Evolutionary conservation across 2,888 invertebrate species (phyloP), one percentile per base, ranked within the genome.

Genomic region (Dicroscelio sp.): DNA sequence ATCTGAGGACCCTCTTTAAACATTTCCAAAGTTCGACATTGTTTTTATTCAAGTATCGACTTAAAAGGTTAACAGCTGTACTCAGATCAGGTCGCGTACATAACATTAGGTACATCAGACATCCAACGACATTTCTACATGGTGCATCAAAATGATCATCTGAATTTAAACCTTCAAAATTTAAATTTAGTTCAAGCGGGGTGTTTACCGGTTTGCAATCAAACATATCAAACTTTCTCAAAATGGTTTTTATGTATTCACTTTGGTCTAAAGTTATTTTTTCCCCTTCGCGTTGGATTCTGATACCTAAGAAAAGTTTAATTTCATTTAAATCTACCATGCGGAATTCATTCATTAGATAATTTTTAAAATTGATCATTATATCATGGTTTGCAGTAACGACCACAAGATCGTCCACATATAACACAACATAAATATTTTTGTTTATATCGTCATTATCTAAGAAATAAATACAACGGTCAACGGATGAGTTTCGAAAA

Each of bases 341-440:
- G 10, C 17, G 25, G 38, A 83, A 83, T n/a, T 83, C 23, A 17
- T 69, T 31, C 60, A 71, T 71, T 38, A 58, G 71, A 71, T 83
- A 83, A 20, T 25, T 17, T 20, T 83, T 83, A 14, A 83, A 71
- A 35, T 83, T 83, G 8, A 60, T 23, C 82, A 83, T 83, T 58
- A 30, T 38, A n/a, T 60, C 60, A 38, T 20, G 31, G 4, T 83
- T 33, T 30, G 27, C 43, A n/a, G 71, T 71, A n/a, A 31, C 25
- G 30, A 90, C 88, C 38, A 85, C 38, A n/a, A 88, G 71, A 58
- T 91, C 88, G 60, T 91, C 55, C 8, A 80, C 82, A 86, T 90
- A 79, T 10, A 79, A 55, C 63, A 90, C 65, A 1, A 80, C 86
- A 79, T 90, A 90, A 38, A 87, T 90, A 76, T 92, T 92, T 60